A percentile compares a stretch with the other conserved stretches of the same genome.
These are phyloP conservation scores for crab-eating macaque (Macaca fascicularis) DNA, from an alignment of 2,113 vertebrate genomes.

Conservation along the genomic window DNA sequence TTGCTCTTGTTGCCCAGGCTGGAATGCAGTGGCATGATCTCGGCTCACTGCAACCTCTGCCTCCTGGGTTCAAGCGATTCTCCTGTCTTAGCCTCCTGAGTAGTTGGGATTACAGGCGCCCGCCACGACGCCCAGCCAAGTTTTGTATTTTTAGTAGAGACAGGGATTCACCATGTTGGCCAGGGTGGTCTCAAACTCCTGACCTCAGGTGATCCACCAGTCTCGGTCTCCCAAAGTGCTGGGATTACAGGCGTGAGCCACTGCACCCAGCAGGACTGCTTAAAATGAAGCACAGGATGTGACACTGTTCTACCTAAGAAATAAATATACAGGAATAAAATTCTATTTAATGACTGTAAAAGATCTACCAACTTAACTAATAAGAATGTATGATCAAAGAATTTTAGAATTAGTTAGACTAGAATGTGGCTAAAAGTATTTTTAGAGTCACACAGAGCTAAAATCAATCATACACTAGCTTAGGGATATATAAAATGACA, in stretches of 20 bases:
- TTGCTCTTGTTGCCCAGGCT: too few species aligned
- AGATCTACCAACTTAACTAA: background rate
- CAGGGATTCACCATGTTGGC: too few species aligned
- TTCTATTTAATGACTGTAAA: background rate
- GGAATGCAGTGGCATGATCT: too few species aligned
- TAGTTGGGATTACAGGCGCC: too few species aligned
- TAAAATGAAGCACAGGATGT: constrained; percentile 26
- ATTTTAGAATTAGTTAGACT: constrained; percentile 12
- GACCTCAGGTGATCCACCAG: too few species aligned
- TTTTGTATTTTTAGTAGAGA: too few species aligned
- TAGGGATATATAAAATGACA: background rate
- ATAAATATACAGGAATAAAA: constrained; percentile 12
- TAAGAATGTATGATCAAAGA: background rate
- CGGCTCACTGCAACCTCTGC: too few species aligned
- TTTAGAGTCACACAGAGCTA: background rate
- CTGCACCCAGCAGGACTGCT: background rate
- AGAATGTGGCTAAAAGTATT: background rate
- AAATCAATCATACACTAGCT: background rate
- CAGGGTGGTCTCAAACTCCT: too few species aligned
- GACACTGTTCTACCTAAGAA: constrained; percentile 4
- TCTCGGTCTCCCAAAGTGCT: too few species aligned
- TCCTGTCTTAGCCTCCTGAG: too few species aligned
- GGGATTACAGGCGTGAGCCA: too few species aligned
- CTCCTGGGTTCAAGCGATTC: too few species aligned
- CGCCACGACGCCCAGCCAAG: accelerated